phyloP scores from a whole-genome alignment of 2,113 vertebrate species.

The Antechinus stuartii region DNA sequence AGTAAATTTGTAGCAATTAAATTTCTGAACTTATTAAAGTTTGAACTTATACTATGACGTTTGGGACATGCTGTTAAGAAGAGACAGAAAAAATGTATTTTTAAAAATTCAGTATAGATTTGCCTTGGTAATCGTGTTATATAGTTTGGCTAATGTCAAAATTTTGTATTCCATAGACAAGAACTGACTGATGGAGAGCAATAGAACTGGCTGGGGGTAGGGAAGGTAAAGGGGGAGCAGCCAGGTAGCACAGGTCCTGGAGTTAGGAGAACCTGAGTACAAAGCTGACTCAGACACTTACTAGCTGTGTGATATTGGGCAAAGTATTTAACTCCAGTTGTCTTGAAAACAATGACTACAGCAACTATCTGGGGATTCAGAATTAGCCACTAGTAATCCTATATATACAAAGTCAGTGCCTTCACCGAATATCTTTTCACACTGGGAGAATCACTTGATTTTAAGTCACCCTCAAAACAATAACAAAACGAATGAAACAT shows the following conservation, averaged over 20 bases:
- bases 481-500: not conserved
- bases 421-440: not conserved
- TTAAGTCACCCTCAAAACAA: not conserved
- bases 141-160: not conserved
- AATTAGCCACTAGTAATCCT: not conserved
- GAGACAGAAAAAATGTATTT: not conserved
- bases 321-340: not conserved
- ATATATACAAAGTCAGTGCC: not conserved
- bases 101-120: not conserved
- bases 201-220: not conserved
- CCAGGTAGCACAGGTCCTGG: not conserved
- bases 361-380: not conserved
- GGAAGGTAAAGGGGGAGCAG: too few species aligned
- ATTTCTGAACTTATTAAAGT: not conserved
- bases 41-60: not conserved
- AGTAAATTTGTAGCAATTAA: not conserved
- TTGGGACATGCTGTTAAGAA: not conserved
- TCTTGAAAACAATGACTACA: not conserved
- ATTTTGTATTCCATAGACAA: slow-evolving; percentile 7
- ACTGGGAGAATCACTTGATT: not conserved
- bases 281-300: not conserved
- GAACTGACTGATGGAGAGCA: not conserved
- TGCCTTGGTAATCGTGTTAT: not conserved
- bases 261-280: not conserved
- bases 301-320: not conserved